Percentiles rank a stretch among this genome's conserved stretches.
phyloP scores from a whole-genome alignment of 2,797 vertebrate genomes.

The Crenichthys baileyi region DNA sequence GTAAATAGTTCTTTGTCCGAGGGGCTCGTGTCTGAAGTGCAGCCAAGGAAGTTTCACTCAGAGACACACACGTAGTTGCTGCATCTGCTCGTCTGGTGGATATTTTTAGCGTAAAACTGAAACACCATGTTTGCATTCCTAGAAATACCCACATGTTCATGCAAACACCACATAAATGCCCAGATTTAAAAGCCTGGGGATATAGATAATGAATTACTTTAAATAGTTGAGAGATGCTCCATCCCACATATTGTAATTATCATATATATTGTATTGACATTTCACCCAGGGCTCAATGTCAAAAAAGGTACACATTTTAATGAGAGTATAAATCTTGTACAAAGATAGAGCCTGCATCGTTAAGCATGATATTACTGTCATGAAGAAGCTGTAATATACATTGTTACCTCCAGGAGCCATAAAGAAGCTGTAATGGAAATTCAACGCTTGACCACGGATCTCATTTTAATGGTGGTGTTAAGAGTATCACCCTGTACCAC shows the following conservation, averaged over 20 bases:
- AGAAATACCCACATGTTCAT: slow-evolving; percentile 1
- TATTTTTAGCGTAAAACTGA: slow-evolving; percentile 11
- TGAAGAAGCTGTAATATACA: slow-evolving; percentile 52
- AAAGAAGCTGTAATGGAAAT: slow-evolving; percentile 57
- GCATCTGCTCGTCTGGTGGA: slow-evolving; percentile 36
- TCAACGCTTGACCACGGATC: slow-evolving; percentile 41
- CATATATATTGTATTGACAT: slow-evolving; percentile 76
- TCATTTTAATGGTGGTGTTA: slow-evolving; percentile 20
- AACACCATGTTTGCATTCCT: background rate
- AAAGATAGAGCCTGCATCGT: slow-evolving; percentile 41
- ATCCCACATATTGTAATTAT: slow-evolving; percentile 62
- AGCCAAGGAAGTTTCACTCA: slow-evolving; percentile 46
- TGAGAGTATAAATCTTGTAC: slow-evolving; percentile 54
- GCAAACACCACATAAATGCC: slow-evolving; percentile 3
- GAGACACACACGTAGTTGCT: slow-evolving; percentile 25
- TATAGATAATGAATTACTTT: slow-evolving; percentile 64
- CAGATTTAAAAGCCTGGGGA: slow-evolving; percentile 28
- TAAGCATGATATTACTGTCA: slow-evolving; percentile 65
- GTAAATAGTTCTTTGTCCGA: slow-evolving; percentile 72
- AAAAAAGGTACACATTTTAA: slow-evolving; percentile 62
- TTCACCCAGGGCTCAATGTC: slow-evolving; percentile 58
- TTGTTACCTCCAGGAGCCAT: slow-evolving; percentile 42
- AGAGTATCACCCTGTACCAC: background rate
- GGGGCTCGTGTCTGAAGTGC: slow-evolving; percentile 67
- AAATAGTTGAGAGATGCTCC: slow-evolving; percentile 55